Percentiles rank a stretch among this genome's conserved stretches.
phyloP scores from a whole-genome alignment of 2,113 vertebrate species.

The Psammodynastes pulverulentus region DNA sequence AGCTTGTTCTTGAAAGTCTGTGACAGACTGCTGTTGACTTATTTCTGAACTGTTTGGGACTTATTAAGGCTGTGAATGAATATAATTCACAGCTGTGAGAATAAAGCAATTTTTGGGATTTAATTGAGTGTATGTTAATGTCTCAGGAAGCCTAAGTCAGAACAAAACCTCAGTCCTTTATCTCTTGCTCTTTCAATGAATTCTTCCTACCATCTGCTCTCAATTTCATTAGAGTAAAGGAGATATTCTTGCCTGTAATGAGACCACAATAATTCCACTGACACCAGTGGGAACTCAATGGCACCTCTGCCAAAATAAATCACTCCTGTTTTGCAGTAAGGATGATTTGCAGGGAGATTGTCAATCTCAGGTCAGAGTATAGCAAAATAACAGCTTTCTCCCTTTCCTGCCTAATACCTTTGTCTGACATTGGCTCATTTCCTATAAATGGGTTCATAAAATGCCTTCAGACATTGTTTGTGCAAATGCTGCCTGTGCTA shows the following conservation, averaged over 20 bases:
- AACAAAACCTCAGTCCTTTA: not conserved
- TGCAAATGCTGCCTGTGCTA: too few relatives aligned
- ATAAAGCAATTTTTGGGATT: too few relatives aligned
- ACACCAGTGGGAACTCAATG: not conserved
- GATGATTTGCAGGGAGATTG: constrained; percentile 31
- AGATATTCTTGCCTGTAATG: not conserved
- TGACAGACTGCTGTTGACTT: too few relatives aligned
- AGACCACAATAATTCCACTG: constrained; percentile 32
- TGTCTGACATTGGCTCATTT: constrained; percentile 36
- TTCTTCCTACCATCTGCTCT: constrained; percentile 8
- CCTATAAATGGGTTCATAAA: too few relatives aligned
- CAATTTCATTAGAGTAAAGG: constrained; percentile 31
- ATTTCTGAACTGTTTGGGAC: too few relatives aligned
- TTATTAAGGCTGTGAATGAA: too few relatives aligned
- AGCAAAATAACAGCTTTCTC: constrained; percentile 31
- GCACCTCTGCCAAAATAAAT: constrained; percentile 37
- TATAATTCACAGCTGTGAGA: too few relatives aligned
- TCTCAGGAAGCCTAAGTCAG: too few relatives aligned
- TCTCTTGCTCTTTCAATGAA: constrained; percentile 35
- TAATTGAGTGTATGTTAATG: too few relatives aligned
- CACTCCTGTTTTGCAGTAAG: not conserved
- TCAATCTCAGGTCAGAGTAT: constrained; percentile 43
- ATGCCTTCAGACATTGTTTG: constrained; percentile 35
- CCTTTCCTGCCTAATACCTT: constrained; percentile 2
- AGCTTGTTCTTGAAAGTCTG: too few relatives aligned